phyloP scores from a whole-genome alignment of 2,113 vertebrate species.

The Myrmecobius fasciatus region DNA sequence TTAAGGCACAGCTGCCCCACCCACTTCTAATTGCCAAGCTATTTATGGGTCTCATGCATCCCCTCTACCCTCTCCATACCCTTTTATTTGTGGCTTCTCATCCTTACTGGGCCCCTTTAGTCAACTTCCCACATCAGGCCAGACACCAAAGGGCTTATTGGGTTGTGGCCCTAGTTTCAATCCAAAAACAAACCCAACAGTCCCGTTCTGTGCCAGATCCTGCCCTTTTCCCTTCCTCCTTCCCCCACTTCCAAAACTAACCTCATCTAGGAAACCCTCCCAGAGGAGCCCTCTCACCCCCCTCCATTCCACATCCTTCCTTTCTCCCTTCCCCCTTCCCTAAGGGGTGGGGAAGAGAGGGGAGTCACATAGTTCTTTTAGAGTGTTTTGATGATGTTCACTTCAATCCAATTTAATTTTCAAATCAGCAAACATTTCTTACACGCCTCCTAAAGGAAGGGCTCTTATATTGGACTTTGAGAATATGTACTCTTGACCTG shows the following conservation, averaged over 20 bases:
- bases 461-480: neutral
- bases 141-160: neutral
- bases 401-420: neutral
- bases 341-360: neutral
- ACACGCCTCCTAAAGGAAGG: neutral
- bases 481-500: neutral
- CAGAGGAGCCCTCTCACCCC: neutral
- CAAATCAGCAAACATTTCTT: neutral
- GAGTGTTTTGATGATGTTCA: neutral
- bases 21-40: neutral
- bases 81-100: neutral
- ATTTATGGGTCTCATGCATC: neutral
- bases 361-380: neutral
- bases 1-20: neutral
- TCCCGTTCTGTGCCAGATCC: neutral
- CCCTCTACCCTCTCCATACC: neutral
- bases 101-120: neutral
- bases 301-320: neutral
- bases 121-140: neutral
- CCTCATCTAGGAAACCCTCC: neutral
- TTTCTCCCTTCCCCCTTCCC: neutral
- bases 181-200: neutral
- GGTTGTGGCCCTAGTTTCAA: neutral
- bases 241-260: neutral
- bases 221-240: neutral